Percentiles rank a stretch among this genome's conserved stretches.
These are phyloP conservation scores for Octopus bimaculoides DNA, from an alignment of 1,140 invertebrate genomes.

Conservation along the genomic window DNA sequence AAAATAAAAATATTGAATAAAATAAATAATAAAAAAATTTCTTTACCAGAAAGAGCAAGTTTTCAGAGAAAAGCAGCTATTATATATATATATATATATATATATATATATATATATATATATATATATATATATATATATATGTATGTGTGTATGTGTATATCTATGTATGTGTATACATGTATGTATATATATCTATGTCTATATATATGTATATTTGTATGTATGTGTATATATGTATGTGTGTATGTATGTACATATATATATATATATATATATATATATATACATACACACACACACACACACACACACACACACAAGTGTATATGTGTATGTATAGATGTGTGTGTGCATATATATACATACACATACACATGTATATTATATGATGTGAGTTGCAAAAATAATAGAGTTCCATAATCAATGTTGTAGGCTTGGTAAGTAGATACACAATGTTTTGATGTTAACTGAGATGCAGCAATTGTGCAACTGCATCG, in stretches of 20 bases:
- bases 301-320: background rate
- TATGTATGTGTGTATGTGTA: background rate
- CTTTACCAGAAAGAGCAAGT: too few relatives aligned
- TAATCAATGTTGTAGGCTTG: too few relatives aligned
- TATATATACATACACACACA: background rate
- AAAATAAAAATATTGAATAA: too few relatives aligned
- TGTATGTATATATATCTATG: background rate
- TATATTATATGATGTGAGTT: background rate
- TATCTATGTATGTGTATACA: background rate
- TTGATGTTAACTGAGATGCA: too few relatives aligned
- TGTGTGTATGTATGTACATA: background rate
- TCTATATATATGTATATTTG: background rate
- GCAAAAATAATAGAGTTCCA: too few relatives aligned
- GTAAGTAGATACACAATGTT: too few relatives aligned
- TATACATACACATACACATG: background rate
- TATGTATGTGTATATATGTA: background rate
- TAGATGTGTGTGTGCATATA: background rate
- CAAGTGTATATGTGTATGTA: background rate
- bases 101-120: background rate
- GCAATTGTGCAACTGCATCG: too few relatives aligned
- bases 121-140: background rate
- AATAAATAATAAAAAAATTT: too few relatives aligned
- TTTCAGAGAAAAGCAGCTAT: too few relatives aligned
- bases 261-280: conserved; percentile 2
- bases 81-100: background rate